These are phyloP conservation scores for Sebastes melanostomus DNA, from an alignment of 2,797 vertebrate species.

Conservation along the genomic window DNA sequence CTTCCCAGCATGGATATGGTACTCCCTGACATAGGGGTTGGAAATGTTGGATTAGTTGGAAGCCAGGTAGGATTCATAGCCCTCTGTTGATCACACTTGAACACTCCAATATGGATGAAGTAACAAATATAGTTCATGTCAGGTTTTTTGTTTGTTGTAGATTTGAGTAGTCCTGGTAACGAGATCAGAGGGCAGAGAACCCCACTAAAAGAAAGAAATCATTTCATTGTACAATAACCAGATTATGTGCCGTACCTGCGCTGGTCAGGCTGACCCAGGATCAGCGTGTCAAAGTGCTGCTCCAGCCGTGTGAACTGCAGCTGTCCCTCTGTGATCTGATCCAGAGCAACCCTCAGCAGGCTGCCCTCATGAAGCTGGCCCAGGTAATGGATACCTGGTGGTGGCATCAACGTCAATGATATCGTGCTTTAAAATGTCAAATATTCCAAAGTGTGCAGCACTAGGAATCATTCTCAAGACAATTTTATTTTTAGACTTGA, in stretches of 20 bases:
- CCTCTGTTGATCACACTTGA: background rate
- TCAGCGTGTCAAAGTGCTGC: slow-evolving; percentile 82
- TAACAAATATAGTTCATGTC: background rate
- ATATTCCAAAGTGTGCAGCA: background rate
- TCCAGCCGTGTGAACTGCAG: slow-evolving; percentile 77
- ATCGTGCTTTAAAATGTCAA: background rate
- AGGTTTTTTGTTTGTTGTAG: background rate
- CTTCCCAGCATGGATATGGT: slow-evolving; percentile 75
- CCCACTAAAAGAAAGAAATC: background rate
- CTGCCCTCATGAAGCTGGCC: slow-evolving; percentile 82
- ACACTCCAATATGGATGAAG: background rate
- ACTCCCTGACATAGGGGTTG: slow-evolving; percentile 57
- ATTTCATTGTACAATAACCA: background rate
- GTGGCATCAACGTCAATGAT: background rate
- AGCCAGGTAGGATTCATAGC: background rate
- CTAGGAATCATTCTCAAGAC: background rate
- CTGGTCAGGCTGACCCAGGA: slow-evolving; percentile 67
- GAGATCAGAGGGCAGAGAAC: background rate
- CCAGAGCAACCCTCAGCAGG: slow-evolving; percentile 78
- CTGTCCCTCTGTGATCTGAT: slow-evolving; percentile 83
- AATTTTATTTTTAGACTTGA: background rate
- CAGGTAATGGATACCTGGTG: slow-evolving; percentile 81
- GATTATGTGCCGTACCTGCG: slow-evolving; percentile 39
- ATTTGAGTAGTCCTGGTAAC: background rate
- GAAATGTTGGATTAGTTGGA: background rate